A percentile compares a stretch with the other conserved stretches of the same genome.
These are phyloP conservation scores for Cacatua alba DNA, from an alignment of 2,113 vertebrate species.

Conservation along the genomic window DNA sequence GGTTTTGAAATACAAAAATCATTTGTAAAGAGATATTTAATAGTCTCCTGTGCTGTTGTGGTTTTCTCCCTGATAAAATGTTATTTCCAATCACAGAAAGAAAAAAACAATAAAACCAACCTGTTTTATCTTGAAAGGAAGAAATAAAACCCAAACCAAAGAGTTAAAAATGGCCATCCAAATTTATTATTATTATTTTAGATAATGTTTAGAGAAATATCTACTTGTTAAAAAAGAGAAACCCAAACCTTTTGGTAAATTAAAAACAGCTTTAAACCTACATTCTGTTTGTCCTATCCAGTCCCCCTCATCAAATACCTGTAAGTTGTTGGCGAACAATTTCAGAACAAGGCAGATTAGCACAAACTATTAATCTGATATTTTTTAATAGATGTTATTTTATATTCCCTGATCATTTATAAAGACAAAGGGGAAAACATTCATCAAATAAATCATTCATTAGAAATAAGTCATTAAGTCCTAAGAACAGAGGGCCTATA, in stretches of 20 bases:
- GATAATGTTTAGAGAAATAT: no score
- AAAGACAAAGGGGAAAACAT: not conserved
- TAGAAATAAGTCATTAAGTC: not conserved
- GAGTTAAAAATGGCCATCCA: accelerated
- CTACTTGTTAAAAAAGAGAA: no score
- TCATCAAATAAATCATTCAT: not conserved
- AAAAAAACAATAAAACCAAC: not conserved
- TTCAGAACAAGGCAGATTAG: not conserved
- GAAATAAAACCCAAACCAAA: not conserved
- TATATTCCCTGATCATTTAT: not conserved
- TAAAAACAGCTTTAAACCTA: no score
- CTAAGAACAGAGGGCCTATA: not conserved
- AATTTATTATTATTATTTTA: not conserved
- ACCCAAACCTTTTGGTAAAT: no score
- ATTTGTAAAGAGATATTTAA: not conserved
- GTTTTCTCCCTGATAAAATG: not conserved
- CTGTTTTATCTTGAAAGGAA: not conserved
- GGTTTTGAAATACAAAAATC: not conserved
- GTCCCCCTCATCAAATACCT: no score
- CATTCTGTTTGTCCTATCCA: no score
- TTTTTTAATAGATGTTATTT: not conserved
- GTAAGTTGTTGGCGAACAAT: no score
- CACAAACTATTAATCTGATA: not conserved
- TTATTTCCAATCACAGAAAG: not conserved
- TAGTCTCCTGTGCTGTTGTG: not conserved